These are phyloP conservation scores for Anneissia japonica DNA, from an alignment of 35 echinoderm and acorn worm genomes.

Conservation along the genomic window DNA sequence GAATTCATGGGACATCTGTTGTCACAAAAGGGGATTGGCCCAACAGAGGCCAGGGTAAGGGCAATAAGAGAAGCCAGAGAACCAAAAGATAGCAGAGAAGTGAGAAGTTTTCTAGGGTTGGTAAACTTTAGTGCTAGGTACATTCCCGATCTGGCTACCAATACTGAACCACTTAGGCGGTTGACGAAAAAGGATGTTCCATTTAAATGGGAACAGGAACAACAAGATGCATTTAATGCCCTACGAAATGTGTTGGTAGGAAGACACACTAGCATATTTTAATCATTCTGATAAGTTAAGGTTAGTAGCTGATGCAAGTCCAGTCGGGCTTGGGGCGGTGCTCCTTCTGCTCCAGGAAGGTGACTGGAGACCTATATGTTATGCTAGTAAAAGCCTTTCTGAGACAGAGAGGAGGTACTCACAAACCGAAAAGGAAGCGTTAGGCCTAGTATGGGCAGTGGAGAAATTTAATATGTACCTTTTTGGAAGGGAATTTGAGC, in stretches of 20 bases:
- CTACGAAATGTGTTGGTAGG: slow-evolving; percentile 25
- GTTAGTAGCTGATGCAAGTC: slow-evolving; percentile 33
- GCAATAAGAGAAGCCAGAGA: slow-evolving; percentile 23
- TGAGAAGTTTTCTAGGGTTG: slow-evolving; percentile 45
- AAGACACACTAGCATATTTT: slow-evolving; percentile 41
- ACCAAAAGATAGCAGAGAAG: slow-evolving; percentile 28
- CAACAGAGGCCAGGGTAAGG: slow-evolving; percentile 28
- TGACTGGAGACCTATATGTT: background rate
- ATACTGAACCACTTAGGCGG: slow-evolving; percentile 38
- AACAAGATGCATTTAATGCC: slow-evolving; percentile 30
- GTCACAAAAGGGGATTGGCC: slow-evolving; percentile 25
- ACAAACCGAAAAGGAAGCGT: slow-evolving; percentile 51
- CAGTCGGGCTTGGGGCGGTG: slow-evolving; percentile 43
- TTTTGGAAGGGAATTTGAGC: slow-evolving; percentile 26
- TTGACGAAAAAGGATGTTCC: slow-evolving; percentile 32
- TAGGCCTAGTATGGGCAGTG: slow-evolving; percentile 41
- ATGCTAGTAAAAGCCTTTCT: slow-evolving; percentile 28
- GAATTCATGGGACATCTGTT: slow-evolving; percentile 50
- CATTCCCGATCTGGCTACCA: slow-evolving; percentile 54
- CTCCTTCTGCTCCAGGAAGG: background rate
- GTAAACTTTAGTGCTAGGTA: slow-evolving; percentile 41
- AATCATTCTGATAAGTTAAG: slow-evolving; percentile 15
- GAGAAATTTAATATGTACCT: slow-evolving; percentile 39
- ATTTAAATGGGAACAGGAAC: slow-evolving; percentile 27
- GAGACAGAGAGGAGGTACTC: slow-evolving; percentile 40